Base-by-base conservation (phyloP, 2,113 vertebrate genomes). In the Trematocara stigmaticum region DNA sequence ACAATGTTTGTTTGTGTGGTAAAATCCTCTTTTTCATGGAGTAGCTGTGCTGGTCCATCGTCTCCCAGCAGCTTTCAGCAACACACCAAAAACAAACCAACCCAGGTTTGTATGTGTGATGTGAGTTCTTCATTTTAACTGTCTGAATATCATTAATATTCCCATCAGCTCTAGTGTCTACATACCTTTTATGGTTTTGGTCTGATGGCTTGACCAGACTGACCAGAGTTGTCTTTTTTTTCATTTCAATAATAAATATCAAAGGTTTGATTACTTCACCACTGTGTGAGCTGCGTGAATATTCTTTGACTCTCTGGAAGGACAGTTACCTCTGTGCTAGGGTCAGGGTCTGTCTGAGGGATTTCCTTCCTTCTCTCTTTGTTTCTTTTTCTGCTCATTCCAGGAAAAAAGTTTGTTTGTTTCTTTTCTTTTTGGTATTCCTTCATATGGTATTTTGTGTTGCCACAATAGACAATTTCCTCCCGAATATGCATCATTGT, bases 401-500 rank as follows among this genome's bases (percentile, higher is more conserved):
- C 59, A 66, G 0, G 59, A 66, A 66, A 38, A 56, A 66, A 1
- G 34, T 38, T 66, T 66, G 18, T 20, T 38, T 38, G 59, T 7
- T 20, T 34, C 8, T 34, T 61, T 66, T 38, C 18, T 66, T 38
- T 66, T 7, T 38, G 34, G 61, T 66, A 1, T 12, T 66, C 34
- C 61, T 38, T 38, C 34, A 20, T 12, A 4, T 64, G 61, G 34
- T 66, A 20, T 66, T 38, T 35, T 66, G 18, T 66, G 61, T 66
- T 66, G 61, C 61, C 61, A 66, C 34, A 66, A 66, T 66, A 66
- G 34, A 38, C 61, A 66, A 66, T 66, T 66, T 66, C 61, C 61
- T 66, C 61, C 18, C 6, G 4, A 66, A 66, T 6, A 5, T 20
- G 34, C 34, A 66, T 20, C 59, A 7, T 0, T 66, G 59, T 66